These are phyloP conservation scores for Mycalesis mineus DNA, from an alignment of 2,888 invertebrate species.

Conservation along the genomic window DNA sequence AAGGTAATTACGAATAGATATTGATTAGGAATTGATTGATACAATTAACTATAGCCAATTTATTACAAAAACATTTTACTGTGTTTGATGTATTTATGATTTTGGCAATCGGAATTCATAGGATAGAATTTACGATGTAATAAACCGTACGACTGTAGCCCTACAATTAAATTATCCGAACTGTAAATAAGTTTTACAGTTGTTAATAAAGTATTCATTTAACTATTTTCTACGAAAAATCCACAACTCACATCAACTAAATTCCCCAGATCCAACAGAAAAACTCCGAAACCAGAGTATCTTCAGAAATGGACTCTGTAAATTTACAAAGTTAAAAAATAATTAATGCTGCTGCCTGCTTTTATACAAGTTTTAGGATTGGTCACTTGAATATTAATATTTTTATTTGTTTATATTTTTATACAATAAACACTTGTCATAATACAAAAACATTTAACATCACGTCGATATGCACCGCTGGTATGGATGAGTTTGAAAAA, in stretches of 20 bases:
- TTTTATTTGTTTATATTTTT: constrained; percentile 14
- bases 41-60: background rate
- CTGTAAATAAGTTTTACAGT: too few relatives aligned
- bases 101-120: background rate
- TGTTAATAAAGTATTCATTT: too few relatives aligned
- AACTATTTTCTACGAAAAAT: too few relatives aligned
- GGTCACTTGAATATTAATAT: background rate
- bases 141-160: background rate
- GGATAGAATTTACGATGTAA: background rate
- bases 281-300: too few relatives aligned
- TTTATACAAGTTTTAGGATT: background rate
- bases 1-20: too few relatives aligned
- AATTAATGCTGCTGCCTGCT: too few relatives aligned
- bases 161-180: background rate
- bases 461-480: constrained; percentile 75
- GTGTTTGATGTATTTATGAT: background rate
- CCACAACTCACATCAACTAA: too few relatives aligned
- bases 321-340: too few relatives aligned
- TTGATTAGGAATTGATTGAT: too few relatives aligned
- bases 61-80: background rate
- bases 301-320: too few relatives aligned
- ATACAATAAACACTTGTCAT: constrained; percentile 43
- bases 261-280: too few relatives aligned
- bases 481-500: constrained; percentile 70
- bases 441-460: constrained; percentile 43